Evolutionary conservation across 2,113 vertebrate species (phyloP).

Genomic region (Oncorhynchus clarkii): DNA sequence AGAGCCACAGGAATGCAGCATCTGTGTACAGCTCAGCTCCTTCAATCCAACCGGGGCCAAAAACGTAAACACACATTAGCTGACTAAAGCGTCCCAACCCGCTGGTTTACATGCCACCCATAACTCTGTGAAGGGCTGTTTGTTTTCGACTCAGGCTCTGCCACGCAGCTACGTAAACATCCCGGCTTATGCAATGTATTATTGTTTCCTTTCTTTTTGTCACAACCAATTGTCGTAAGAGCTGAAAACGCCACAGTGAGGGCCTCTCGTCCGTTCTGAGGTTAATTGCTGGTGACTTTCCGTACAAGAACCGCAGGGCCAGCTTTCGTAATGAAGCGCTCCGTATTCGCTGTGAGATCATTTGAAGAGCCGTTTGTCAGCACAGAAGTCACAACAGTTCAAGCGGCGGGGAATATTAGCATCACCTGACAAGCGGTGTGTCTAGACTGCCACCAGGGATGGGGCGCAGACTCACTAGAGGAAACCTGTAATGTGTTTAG

Average conservation of each 20-base stretch:
- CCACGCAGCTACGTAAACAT: constrained; percentile 61
- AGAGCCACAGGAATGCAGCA: constrained; percentile 41
- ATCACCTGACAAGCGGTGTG: constrained; percentile 33
- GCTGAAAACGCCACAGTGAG: constrained; percentile 36
- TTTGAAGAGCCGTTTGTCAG: constrained; percentile 36
- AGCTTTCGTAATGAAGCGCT: constrained; percentile 37
- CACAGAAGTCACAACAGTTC: constrained; percentile 46
- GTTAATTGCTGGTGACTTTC: constrained; percentile 52
- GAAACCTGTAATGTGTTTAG: constrained; percentile 28
- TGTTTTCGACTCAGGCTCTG: constrained; percentile 54
- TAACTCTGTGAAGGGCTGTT: constrained; percentile 51
- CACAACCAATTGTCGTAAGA: constrained; percentile 59
- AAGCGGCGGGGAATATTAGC: constrained; percentile 24
- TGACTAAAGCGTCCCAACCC: constrained; percentile 30
- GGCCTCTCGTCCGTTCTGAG: constrained; percentile 38
- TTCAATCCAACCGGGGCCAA: constrained; percentile 53
- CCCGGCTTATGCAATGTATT: constrained; percentile 47
- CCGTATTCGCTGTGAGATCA: constrained; percentile 33
- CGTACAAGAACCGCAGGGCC: constrained; percentile 34
- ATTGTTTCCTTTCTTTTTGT: constrained; percentile 55
- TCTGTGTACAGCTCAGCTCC: constrained; percentile 33
- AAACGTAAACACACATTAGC: constrained; percentile 53
- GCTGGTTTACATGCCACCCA: constrained; percentile 59
- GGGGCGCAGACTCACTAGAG: not conserved
- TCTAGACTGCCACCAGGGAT: constrained; percentile 27